Base-by-base conservation (phyloP, 2,797 vertebrate species). In the Phylloscopus collybita region DNA sequence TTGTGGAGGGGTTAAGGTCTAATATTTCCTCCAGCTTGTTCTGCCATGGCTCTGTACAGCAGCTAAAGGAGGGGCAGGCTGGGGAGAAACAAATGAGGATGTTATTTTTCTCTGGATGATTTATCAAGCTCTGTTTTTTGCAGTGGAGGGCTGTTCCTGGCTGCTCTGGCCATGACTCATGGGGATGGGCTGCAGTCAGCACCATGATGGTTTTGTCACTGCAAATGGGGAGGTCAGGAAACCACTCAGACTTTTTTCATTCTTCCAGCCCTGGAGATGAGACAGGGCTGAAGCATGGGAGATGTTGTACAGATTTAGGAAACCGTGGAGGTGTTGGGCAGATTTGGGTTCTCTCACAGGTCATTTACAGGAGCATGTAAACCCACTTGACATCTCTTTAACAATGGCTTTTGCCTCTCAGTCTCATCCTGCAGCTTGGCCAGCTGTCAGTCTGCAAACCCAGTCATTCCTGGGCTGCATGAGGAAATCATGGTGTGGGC, bases 401-500 rank as follows among this genome's bases (percentile, higher is more conserved):
- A 32, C 0, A 0, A 53, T 16, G 23, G 7, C 18, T 83, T 57
- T 67, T 78, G 26, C 16, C 15, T 4, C 42, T 56, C 26, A 16
- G 18, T 27, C 13, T 78, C 10, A 2, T 16, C 45, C n/a, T 53
- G 26, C 56, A 73, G 13, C 59, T 42, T 15, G 54, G 30, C 45
- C 54, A 70, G 25, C 27, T 59, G 11, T 15, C 32, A 69, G 8
- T 45, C 45, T 82, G 27, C 60, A 93, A 54, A 8, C 16, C 17
- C 4, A 26, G 0, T 60, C 0, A 0, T 42, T 83, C 45, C 17
- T 66, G 72, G 29, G 8, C 10, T 54, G 47, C 36, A 30, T 3
- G 49, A 87, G 30, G 40, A 90, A 56, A 26, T 38, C 26, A 1
- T 4, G 3, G 36, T 21, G 16, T n/a, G 66, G 5, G 32, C 7